These are phyloP conservation scores for Crenichthys baileyi DNA, from an alignment of 2,797 vertebrate species.

Conservation along the genomic window DNA sequence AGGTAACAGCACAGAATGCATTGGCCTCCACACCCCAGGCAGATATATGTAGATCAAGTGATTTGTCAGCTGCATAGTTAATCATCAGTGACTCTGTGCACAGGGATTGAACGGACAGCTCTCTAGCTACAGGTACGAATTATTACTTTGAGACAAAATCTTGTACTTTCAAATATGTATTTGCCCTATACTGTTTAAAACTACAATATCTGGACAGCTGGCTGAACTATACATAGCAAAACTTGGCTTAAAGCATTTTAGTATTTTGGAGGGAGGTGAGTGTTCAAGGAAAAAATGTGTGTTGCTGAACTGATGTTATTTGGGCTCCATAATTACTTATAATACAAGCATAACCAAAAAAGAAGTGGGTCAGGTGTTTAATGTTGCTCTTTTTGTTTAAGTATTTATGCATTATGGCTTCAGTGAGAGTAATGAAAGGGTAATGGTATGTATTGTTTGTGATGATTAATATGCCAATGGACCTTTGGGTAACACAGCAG, in stretches of 20 bases:
- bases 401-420: not conserved
- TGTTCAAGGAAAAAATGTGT: not conserved
- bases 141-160: not conserved
- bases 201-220: not conserved
- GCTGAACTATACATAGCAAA: not conserved
- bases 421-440: not conserved
- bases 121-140: no score
- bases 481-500: constrained; percentile 21
- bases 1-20: not conserved
- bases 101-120: not conserved
- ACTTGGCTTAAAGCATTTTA: not conserved
- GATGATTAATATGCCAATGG: constrained; percentile 27
- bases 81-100: not conserved
- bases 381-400: constrained; percentile 1
- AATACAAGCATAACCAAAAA: not conserved
- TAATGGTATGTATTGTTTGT: constrained; percentile 5
- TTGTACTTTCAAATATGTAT: not conserved
- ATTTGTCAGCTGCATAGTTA: not conserved
- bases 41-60: not conserved
- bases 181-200: not conserved
- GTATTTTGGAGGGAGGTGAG: not conserved
- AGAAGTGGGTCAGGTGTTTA: not conserved
- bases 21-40: not conserved
- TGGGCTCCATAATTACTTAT: not conserved
- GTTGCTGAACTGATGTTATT: not conserved